Base-by-base conservation (phyloP, 2,888 invertebrate species). In the Aleiodes leptofemur region DNA sequence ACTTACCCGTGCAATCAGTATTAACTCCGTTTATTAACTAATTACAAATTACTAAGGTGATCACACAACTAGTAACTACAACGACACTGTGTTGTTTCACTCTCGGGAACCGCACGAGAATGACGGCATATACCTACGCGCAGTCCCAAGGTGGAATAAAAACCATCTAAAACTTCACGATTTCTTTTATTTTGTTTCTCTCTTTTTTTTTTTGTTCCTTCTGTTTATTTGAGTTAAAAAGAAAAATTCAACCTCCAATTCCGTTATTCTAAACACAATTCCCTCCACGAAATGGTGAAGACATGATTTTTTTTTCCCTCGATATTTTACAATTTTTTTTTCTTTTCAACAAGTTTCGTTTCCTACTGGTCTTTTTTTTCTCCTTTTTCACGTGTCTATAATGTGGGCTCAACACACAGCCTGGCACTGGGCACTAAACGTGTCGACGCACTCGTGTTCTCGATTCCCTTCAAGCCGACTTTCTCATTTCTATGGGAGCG, bases 401-500 rank as follows among this genome's bases (percentile, higher is more conserved):
- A 23, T 51, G 68, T 50, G 68, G 34, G 34, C 68, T 51, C 51
- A 31, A 64, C 50, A 72, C 69, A 70, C 76, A 76, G 69, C 69
- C 73, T 76, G 76, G 76, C 73, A 73, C 73, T 73, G 69, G 53
- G 29, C 68, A 68, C 59, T 70, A 74, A 77, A 74, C 74, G 69
- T 68, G 66, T 72, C 76, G 76, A 76, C 73, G 73, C 76, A 73
- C 69, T 72, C 71, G 77, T 72, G 74, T 71, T 73, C 73, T 74
- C 74, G 74, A 74, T 73, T 74, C 61, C 51, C 74, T 74, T 74
- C 56, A 66, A 74, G 72, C 76, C 69, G 80, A 86, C 86, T 86
- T 86, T 86, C 86, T 86, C 86, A 86, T 86, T 86, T 86, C 84
- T 83, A 84, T 81, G 82, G 77, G 80, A 74, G 80, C 77, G 77